A percentile compares a stretch with the other conserved stretches of the same genome.
Conservation (phyloP, 1,140 invertebrate genomes). For the Diorhabda carinulata region DNA sequence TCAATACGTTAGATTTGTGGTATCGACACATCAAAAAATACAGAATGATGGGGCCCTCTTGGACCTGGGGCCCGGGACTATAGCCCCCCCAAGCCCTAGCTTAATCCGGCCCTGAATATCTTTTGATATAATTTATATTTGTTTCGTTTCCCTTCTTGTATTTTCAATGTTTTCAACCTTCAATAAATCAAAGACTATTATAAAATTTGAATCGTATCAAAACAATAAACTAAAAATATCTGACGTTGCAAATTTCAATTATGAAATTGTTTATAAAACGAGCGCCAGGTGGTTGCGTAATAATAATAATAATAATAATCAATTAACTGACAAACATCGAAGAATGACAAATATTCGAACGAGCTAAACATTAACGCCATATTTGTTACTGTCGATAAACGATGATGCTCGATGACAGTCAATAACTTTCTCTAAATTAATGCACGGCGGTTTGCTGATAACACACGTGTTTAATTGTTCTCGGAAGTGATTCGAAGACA, state of each 20-base stretch:
- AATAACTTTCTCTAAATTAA: conserved; percentile 19
- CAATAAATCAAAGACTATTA: too few species aligned
- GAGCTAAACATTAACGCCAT: conserved; percentile 11
- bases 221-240: too few species aligned
- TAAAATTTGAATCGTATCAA: too few species aligned
- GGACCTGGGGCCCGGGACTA: too few species aligned
- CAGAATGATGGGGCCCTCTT: too few species aligned
- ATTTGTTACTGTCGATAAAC: not conserved
- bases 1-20: too few species aligned
- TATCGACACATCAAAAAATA: too few species aligned
- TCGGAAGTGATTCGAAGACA: conserved; percentile 18
- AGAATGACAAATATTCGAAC: not conserved
- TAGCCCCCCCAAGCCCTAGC: too few species aligned
- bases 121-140: too few species aligned
- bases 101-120: too few species aligned
- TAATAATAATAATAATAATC: not conserved
- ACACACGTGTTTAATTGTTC: conserved; percentile 22
- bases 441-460: conserved; percentile 16
- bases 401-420: conserved; percentile 6
- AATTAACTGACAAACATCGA: not conserved
- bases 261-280: not conserved
- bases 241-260: not conserved
- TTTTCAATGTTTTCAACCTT: too few species aligned
- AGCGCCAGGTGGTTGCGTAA: not conserved
- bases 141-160: too few species aligned